Evolutionary conservation across 2,888 invertebrate genomes (phyloP).

Genomic region (Laspeyria flexula): DNA sequence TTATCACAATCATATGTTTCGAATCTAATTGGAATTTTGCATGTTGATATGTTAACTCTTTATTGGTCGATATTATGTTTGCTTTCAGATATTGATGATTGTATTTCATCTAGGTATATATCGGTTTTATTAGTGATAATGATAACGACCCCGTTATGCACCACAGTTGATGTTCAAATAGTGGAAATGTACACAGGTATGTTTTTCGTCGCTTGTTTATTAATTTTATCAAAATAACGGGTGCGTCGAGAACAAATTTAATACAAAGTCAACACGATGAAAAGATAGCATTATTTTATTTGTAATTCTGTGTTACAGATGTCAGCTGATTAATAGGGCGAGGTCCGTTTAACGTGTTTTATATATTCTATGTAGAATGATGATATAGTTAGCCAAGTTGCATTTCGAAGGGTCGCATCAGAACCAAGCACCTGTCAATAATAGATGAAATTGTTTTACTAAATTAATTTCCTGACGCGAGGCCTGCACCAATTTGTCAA

Average conservation of each 20-base stretch:
- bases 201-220: constrained; percentile 24
- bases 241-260: constrained; percentile 20
- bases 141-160: constrained; percentile 46
- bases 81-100: constrained; percentile 80
- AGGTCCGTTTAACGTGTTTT: constrained; percentile 14
- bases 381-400: not conserved
- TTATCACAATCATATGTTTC: constrained; percentile 83
- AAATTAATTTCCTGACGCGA: constrained; percentile 62
- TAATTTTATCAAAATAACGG: constrained; percentile 20
- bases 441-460: constrained; percentile 44
- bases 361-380: not conserved
- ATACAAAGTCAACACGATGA: constrained; percentile 34
- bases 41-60: constrained; percentile 83
- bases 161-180: constrained; percentile 44
- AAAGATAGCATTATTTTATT: constrained; percentile 28
- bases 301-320: constrained; percentile 10
- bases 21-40: constrained; percentile 86
- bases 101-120: constrained; percentile 76
- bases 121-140: constrained; percentile 63
- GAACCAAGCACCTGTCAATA: constrained; percentile 50
- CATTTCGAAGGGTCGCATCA: constrained; percentile 1
- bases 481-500: constrained; percentile 70
- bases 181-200: constrained; percentile 38
- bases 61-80: constrained; percentile 84
- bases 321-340: constrained; percentile 12